Percentiles rank a stretch among this genome's conserved stretches.
Evolutionary conservation across 2,888 invertebrate species (phyloP).

Genomic region (Hydrotaea diabolus): DNA sequence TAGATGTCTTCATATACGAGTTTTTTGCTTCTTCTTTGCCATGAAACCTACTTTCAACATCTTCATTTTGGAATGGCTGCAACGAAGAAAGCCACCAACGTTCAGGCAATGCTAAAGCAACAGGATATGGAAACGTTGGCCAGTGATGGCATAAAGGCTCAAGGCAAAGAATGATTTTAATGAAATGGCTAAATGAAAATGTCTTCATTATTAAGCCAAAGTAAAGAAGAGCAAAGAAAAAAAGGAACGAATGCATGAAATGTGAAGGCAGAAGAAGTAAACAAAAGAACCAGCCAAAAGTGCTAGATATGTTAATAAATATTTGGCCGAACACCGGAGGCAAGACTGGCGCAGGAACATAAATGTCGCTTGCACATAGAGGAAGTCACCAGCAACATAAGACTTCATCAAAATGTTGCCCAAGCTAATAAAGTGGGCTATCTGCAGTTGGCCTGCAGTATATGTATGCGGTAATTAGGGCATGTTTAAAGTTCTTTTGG

Average conservation of each 20-base stretch:
- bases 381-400: not conserved
- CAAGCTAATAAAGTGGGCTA: not conserved
- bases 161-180: conserved; percentile 9
- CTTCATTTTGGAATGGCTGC: not conserved
- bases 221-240: not conserved
- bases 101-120: not conserved
- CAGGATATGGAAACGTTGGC: not conserved
- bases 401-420: not conserved
- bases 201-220: not conserved
- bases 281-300: conserved; percentile 2
- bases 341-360: not conserved
- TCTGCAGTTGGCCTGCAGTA: not conserved
- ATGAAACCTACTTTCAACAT: not conserved
- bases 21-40: not conserved
- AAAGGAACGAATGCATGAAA: no score
- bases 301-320: conserved; percentile 37
- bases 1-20: conserved; percentile 37
- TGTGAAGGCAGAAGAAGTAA: not conserved
- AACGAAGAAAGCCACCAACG: not conserved
- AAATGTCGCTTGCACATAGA: not conserved
- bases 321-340: conserved; percentile 13
- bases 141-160: not conserved
- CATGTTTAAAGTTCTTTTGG: not conserved
- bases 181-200: conserved; percentile 26
- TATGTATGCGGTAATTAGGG: conserved; percentile 1